These are phyloP conservation scores for Branchipolynoe longqiensis DNA, from an alignment of 2,888 invertebrate genomes.

Conservation along the genomic window DNA sequence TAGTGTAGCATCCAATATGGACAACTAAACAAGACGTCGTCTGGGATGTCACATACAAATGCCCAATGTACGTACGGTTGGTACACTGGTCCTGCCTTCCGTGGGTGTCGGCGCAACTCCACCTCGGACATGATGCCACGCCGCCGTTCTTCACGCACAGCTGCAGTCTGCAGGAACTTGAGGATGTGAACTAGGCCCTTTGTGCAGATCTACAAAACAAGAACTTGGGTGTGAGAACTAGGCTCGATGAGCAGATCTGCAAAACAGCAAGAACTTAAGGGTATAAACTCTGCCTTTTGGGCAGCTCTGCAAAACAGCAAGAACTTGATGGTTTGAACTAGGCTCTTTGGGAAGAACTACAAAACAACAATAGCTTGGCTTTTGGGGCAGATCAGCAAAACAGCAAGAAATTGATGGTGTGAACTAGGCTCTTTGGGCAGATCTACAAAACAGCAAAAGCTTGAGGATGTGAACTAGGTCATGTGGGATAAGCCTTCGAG, in stretches of 20 bases:
- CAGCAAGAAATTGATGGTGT: background rate
- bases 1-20: too few relatives aligned
- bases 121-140: conserved; percentile 76
- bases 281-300: too few relatives aligned
- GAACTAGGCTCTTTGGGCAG: too few relatives aligned
- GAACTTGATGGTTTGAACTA: background rate
- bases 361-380: too few relatives aligned
- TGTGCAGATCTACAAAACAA: conserved; percentile 88
- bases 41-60: too few relatives aligned
- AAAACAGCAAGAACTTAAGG: too few relatives aligned
- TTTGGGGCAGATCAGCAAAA: background rate
- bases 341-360: background rate
- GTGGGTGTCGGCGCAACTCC: conserved; percentile 75
- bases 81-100: conserved; percentile 67
- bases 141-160: conserved; percentile 86
- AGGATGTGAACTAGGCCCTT: conserved; percentile 96
- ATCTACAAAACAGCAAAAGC: too few relatives aligned
- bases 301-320: background rate
- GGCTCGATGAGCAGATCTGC: background rate
- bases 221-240: background rate
- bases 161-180: conserved; percentile 95
- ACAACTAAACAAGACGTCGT: too few relatives aligned
- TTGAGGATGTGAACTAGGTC: too few relatives aligned
- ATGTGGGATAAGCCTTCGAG: too few relatives aligned
- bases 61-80: conserved; percentile 53